phyloP scores from a whole-genome alignment of 2,888 invertebrate species.

The Xiphydria camelus region DNA sequence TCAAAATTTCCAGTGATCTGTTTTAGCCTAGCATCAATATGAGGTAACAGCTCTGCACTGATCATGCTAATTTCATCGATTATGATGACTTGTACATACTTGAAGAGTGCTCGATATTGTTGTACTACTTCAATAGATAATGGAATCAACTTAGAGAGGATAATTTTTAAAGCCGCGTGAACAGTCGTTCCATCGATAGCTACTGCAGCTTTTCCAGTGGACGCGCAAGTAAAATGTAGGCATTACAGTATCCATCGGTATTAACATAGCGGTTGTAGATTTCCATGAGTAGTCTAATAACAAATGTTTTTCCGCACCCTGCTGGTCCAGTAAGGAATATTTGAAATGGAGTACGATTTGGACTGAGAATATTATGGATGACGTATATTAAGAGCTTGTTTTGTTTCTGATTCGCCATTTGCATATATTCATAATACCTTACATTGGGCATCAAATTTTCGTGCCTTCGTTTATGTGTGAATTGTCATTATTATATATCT shows the following conservation, averaged over 20 bases:
- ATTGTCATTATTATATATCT: no score
- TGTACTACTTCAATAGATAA: slow-evolving; percentile 28
- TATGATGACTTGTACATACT: slow-evolving; percentile 37
- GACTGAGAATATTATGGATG: slow-evolving; percentile 12
- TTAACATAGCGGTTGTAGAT: slow-evolving; percentile 49
- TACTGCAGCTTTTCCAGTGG: slow-evolving; percentile 14
- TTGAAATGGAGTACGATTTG: slow-evolving; percentile 12
- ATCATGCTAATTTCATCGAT: slow-evolving; percentile 51
- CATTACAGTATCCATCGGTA: slow-evolving; percentile 44
- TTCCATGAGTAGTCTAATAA: slow-evolving; percentile 50
- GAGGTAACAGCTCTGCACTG: slow-evolving; percentile 31
- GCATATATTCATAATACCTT: slow-evolving; percentile 27
- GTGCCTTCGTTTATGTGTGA: no score
- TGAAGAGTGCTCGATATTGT: slow-evolving; percentile 33
- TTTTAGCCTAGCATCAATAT: slow-evolving; percentile 41
- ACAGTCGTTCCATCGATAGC: not conserved
- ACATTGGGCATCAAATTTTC: slow-evolving; percentile 32
- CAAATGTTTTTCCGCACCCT: slow-evolving; percentile 40
- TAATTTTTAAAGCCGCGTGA: slow-evolving; percentile 25
- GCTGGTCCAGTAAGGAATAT: slow-evolving; percentile 28
- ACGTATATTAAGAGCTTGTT: slow-evolving; percentile 26
- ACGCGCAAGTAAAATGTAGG: slow-evolving; percentile 44
- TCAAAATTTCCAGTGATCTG: slow-evolving; percentile 45
- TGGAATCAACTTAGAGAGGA: slow-evolving; percentile 25
- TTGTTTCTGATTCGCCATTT: slow-evolving; percentile 27